These are phyloP conservation scores for Ictidomys tridecemlineatus DNA, from an alignment of 2,113 vertebrate species.

Conservation along the genomic window DNA sequence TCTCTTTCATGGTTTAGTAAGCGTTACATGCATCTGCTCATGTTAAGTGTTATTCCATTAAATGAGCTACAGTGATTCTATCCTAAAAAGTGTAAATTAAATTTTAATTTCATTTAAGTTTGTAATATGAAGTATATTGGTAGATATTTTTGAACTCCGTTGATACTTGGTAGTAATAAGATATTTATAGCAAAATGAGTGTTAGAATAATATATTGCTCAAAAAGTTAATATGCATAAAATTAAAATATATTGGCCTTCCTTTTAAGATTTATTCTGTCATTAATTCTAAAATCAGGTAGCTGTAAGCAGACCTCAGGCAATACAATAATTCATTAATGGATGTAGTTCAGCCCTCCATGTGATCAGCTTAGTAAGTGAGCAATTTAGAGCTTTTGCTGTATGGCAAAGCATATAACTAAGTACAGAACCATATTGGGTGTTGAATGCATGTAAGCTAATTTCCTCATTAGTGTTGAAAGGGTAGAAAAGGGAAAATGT, in stretches of 20 bases:
- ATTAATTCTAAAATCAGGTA: constrained; percentile 64
- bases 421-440: background rate
- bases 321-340: constrained; percentile 60
- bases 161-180: constrained; percentile 60
- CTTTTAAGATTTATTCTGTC: constrained; percentile 65
- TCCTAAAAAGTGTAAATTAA: constrained; percentile 66
- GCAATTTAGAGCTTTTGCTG: constrained; percentile 44
- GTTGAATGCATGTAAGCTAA: constrained; percentile 12
- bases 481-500: background rate
- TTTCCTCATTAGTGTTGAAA: constrained; percentile 60
- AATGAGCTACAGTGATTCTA: constrained; percentile 51
- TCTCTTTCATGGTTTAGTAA: constrained; percentile 48
- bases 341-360: background rate
- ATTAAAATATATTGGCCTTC: constrained; percentile 68
- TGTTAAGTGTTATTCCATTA: constrained; percentile 66
- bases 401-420: background rate
- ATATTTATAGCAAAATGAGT: constrained; percentile 61
- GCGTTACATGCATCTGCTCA: constrained; percentile 6
- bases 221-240: constrained; percentile 64
- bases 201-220: constrained; percentile 60
- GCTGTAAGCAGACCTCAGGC: constrained; percentile 10
- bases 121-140: constrained; percentile 51
- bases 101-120: constrained; percentile 66
- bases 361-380: constrained; percentile 51
- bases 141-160: constrained; percentile 51